phyloP scores from a whole-genome alignment of 2,797 vertebrate genomes.

The Pseudotriccus pelzelni region DNA sequence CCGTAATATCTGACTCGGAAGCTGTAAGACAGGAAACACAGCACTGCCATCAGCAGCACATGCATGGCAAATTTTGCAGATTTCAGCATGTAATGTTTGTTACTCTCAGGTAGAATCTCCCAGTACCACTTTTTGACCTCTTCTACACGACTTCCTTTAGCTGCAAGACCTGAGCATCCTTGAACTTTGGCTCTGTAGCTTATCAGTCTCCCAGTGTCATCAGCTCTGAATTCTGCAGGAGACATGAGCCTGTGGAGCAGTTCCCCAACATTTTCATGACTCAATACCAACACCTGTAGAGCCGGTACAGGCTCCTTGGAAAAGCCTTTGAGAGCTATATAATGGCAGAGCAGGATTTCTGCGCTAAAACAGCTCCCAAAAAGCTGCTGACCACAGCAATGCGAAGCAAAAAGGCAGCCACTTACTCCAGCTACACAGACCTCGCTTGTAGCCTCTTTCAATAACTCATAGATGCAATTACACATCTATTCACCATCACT shows the following conservation, averaged over 20 bases:
- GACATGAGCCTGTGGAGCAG: background rate
- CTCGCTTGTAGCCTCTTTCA: slow-evolving; percentile 30
- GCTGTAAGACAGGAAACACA: background rate
- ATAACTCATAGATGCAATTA: background rate
- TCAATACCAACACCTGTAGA: background rate
- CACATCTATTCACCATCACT: slow-evolving; percentile 50
- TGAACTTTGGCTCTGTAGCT: background rate
- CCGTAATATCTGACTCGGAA: background rate
- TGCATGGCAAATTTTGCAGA: background rate
- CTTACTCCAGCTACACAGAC: background rate
- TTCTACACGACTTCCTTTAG: background rate
- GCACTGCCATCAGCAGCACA: background rate
- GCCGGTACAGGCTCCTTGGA: background rate
- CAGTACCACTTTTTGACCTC: background rate
- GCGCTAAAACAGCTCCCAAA: background rate
- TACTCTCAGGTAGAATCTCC: background rate
- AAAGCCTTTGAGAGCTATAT: background rate
- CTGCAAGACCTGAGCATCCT: background rate
- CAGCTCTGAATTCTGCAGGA: background rate
- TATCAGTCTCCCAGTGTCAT: background rate
- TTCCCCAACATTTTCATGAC: background rate
- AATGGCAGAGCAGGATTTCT: background rate
- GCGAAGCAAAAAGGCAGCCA: background rate
- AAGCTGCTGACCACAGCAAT: slow-evolving; percentile 14
- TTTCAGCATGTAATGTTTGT: background rate